Conservation (phyloP, 2,113 vertebrate species). For the Chauna torquata region DNA sequence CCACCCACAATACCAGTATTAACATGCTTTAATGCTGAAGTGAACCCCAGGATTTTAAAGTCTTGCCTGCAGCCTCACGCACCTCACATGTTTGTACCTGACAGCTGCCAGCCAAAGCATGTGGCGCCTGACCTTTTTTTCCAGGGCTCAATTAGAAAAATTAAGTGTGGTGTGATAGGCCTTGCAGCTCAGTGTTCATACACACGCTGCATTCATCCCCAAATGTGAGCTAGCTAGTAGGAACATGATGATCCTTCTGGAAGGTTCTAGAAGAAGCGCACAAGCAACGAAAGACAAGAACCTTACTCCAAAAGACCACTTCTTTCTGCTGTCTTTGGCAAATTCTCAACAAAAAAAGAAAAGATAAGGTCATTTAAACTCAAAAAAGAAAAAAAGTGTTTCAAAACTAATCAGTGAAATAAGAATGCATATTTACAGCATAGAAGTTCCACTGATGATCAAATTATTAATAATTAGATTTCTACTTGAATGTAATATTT, state of each 20-base stretch:
- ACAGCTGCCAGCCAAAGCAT: background rate
- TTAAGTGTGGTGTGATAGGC: background rate
- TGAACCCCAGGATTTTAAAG: background rate
- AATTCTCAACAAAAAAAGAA: background rate
- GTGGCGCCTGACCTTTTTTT: background rate
- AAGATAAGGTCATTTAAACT: background rate
- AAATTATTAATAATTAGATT: background rate
- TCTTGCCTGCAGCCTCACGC: background rate
- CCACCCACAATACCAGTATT: background rate
- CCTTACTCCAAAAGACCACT: background rate
- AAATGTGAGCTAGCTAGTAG: background rate
- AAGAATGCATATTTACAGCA: background rate
- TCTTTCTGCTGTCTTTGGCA: background rate
- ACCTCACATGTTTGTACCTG: background rate
- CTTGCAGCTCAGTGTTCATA: background rate
- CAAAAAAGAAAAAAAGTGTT: background rate
- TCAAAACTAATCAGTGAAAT: background rate
- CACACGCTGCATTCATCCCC: accelerated
- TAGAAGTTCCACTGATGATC: background rate
- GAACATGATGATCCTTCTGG: background rate
- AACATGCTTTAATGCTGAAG: background rate
- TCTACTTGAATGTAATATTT: background rate
- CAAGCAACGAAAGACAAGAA: accelerated
- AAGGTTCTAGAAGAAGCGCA: background rate
- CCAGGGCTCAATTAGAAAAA: background rate